Evolutionary conservation across 2,797 vertebrate genomes (phyloP).

Genomic region (Hybognathus amarus): DNA sequence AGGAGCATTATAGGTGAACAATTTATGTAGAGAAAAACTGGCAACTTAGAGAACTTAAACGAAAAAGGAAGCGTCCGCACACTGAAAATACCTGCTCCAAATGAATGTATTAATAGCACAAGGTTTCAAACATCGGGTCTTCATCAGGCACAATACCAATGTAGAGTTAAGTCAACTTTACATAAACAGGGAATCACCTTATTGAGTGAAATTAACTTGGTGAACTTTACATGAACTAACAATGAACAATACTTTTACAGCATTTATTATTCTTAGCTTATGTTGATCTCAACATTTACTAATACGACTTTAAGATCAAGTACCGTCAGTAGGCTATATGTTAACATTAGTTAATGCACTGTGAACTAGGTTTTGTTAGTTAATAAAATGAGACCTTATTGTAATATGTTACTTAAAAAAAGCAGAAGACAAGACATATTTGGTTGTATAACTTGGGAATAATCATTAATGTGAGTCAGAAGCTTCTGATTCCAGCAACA

Average conservation of each 20-base stretch:
- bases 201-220: background rate
- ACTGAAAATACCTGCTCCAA: too few relatives aligned
- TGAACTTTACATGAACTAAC: background rate
- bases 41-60: background rate
- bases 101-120: too few relatives aligned
- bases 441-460: background rate
- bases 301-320: background rate
- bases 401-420: background rate
- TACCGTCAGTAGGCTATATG: background rate
- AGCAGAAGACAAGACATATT: background rate
- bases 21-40: background rate
- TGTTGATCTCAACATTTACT: background rate
- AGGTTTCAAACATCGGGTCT: too few relatives aligned
- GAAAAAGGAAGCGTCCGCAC: too few relatives aligned
- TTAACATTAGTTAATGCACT: background rate
- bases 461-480: conserved; percentile 10
- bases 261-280: background rate
- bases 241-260: background rate
- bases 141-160: too few relatives aligned
- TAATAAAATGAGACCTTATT: background rate
- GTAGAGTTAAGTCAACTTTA: too few relatives aligned
- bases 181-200: background rate
- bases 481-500: background rate
- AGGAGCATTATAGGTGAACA: background rate
- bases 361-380: background rate